These are phyloP conservation scores for Apeira syringaria DNA, from an alignment of 2,888 invertebrate species.

Conservation along the genomic window DNA sequence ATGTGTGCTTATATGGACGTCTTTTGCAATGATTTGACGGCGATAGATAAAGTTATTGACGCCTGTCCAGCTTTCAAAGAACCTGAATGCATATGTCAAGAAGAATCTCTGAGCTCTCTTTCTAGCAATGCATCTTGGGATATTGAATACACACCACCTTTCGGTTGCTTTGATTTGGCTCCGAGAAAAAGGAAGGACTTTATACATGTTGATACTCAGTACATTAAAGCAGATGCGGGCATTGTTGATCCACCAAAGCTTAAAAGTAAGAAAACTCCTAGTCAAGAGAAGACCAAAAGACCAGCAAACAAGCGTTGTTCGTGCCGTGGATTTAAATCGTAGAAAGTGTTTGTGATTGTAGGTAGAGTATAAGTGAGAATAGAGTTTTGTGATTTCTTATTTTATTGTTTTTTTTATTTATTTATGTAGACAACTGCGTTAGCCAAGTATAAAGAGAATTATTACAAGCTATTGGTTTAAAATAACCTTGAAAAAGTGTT, in stretches of 20 bases:
- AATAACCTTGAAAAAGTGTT: too few species aligned
- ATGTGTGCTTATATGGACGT: conserved; percentile 81
- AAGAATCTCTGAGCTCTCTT: conserved; percentile 67
- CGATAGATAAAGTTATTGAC: conserved; percentile 75
- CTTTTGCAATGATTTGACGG: conserved; percentile 70
- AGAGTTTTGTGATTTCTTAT: background rate
- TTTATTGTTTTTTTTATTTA: background rate
- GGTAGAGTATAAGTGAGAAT: background rate
- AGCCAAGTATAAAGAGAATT: too few species aligned
- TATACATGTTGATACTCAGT: conserved; percentile 85
- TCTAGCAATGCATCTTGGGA: conserved; percentile 87
- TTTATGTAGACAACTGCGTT: too few species aligned
- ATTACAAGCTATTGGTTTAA: too few species aligned
- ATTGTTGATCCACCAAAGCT: conserved; percentile 49
- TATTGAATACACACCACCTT: conserved; percentile 88
- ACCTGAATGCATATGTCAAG: conserved; percentile 68
- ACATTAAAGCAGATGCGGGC: conserved; percentile 80
- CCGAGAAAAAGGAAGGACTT: conserved; percentile 73
- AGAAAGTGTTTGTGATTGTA: background rate
- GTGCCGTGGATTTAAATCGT: background rate
- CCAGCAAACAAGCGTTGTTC: background rate
- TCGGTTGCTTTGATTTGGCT: conserved; percentile 85
- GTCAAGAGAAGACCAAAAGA: background rate
- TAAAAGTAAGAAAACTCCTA: conserved; percentile 33
- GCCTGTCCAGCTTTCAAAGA: conserved; percentile 73